Conservation (phyloP, 53 echinoderm and acorn worm genomes). For the Echinarachnius parma region DNA sequence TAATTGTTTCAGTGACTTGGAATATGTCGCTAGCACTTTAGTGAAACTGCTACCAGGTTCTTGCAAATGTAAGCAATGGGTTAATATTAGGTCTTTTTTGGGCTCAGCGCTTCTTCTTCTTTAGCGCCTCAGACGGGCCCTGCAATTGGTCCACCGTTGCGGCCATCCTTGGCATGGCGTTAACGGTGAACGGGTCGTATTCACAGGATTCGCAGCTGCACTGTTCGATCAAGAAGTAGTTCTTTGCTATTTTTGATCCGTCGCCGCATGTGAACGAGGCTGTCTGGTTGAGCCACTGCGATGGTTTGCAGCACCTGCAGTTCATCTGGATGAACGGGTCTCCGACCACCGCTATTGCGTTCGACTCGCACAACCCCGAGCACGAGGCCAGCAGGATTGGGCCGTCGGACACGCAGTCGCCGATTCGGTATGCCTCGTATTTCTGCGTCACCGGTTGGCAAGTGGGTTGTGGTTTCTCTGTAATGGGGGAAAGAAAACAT, state of each 20-base stretch:
- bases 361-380: conserved; percentile 42
- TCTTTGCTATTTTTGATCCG: background rate
- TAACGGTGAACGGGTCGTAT: conserved; percentile 8
- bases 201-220: conserved; percentile 43
- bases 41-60: too few relatives aligned
- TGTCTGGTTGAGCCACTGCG: background rate
- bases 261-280: conserved; percentile 22
- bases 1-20: too few relatives aligned
- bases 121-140: too few relatives aligned
- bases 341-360: background rate
- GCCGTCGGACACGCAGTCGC: conserved; percentile 20
- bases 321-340: conserved; percentile 23
- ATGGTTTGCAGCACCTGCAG: conserved; percentile 56
- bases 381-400: conserved; percentile 40
- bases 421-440: background rate
- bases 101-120: too few relatives aligned
- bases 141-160: too few relatives aligned
- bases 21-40: too few relatives aligned
- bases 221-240: conserved; percentile 32
- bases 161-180: background rate
- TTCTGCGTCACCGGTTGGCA: conserved; percentile 6
- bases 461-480: conserved; percentile 23
- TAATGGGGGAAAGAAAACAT: background rate
- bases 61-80: too few relatives aligned
- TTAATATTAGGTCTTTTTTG: too few relatives aligned